A percentile compares a stretch with the other conserved stretches of the same genome.
These are phyloP conservation scores for Pyrgus malvae DNA, from an alignment of 2,888 invertebrate genomes.

Conservation along the genomic window DNA sequence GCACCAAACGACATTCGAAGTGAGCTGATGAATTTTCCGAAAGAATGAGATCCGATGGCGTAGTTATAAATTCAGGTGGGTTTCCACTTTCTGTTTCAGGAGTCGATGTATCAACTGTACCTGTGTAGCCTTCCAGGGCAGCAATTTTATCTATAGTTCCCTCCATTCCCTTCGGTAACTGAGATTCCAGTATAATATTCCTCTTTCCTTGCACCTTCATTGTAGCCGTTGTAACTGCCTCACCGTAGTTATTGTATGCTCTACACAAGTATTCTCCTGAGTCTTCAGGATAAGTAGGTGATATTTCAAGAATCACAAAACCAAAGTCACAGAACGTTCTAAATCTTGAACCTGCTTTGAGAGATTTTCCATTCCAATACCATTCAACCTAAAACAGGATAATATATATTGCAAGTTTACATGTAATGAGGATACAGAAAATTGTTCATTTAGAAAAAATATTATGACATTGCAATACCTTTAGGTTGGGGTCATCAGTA, in stretches of 20 bases:
- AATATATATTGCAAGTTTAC: too few relatives aligned
- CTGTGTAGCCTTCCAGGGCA: constrained; percentile 92
- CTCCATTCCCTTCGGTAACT: constrained; percentile 96
- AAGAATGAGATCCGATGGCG: constrained; percentile 91
- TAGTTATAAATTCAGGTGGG: constrained; percentile 94
- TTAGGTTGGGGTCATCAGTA: constrained; percentile 94
- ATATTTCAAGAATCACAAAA: constrained; percentile 97
- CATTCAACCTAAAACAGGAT: constrained; percentile 87
- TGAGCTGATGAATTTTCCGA: constrained; percentile 94
- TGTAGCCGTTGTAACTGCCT: constrained; percentile 93
- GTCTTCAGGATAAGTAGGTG: constrained; percentile 98
- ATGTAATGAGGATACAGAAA: too few relatives aligned
- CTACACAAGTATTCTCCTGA: constrained; percentile 95
- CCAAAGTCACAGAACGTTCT: constrained; percentile 99
- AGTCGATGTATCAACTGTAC: constrained; percentile 83
- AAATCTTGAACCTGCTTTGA: constrained; percentile 94
- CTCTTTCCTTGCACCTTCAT: constrained; percentile 96
- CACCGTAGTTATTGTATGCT: constrained; percentile 93
- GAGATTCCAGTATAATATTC: constrained; percentile 95
- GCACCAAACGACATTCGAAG: constrained; percentile 94
- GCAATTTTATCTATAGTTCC: constrained; percentile 96
- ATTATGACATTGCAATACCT: too few relatives aligned
- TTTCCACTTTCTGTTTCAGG: constrained; percentile 92
- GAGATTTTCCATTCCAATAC: constrained; percentile 96
- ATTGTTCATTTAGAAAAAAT: too few relatives aligned